phyloP scores from a whole-genome alignment of 37 sponge, comb jelly and placozoan genomes.

The Bolinopsis microptera region DNA sequence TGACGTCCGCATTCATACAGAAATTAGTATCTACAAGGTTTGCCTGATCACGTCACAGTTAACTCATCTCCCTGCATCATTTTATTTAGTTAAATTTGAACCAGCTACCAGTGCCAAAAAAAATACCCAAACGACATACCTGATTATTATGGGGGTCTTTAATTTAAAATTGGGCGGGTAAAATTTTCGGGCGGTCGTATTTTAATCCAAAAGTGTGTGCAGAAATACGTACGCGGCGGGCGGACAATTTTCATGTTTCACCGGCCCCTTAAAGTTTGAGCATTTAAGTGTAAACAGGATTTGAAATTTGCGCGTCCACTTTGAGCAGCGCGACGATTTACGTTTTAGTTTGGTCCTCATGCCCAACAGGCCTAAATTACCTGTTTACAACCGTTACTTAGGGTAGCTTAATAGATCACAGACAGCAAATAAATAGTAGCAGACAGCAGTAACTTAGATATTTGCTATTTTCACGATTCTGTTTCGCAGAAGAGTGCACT shows the following conservation, averaged over 20 bases:
- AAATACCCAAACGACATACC: no score
- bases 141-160: no score
- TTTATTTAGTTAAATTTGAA: no score
- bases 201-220: background rate
- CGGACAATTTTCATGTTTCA: background rate
- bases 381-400: background rate
- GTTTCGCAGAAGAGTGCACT: background rate
- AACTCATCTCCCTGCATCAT: no score
- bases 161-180: background rate
- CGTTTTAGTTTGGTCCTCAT: slow-evolving; percentile 10
- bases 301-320: background rate
- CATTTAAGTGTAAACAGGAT: slow-evolving; percentile 58
- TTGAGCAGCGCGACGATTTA: background rate
- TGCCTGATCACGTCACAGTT: no score
- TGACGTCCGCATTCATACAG: no score
- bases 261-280: background rate
- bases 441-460: no score
- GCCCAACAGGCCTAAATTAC: background rate
- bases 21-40: no score
- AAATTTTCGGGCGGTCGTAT: background rate
- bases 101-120: no score
- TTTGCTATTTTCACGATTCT: no score
- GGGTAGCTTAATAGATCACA: background rate
- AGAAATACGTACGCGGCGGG: slow-evolving; percentile 17
- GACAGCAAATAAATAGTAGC: background rate